phyloP scores from a whole-genome alignment of 2,113 vertebrate species.

The Xenotilapia longispinis region DNA sequence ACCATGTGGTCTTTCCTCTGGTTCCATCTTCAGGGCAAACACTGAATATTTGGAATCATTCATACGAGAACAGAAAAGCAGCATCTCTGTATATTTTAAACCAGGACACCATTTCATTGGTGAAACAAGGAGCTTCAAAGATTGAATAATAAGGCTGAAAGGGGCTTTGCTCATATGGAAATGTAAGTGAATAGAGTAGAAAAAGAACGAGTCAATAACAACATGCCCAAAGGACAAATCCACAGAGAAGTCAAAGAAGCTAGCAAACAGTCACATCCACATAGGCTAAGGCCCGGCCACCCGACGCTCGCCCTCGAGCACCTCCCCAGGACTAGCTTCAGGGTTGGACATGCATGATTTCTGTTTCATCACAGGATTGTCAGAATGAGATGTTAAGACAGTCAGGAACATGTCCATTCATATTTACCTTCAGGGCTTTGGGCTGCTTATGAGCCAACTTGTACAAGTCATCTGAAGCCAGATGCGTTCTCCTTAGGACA shows the following conservation, averaged over 20 bases:
- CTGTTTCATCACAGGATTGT: not conserved
- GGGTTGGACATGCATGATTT: not conserved
- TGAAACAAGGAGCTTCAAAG: not conserved
- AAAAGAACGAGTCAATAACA: not conserved
- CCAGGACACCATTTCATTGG: not conserved
- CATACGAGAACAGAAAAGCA: not conserved
- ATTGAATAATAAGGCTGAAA: not conserved
- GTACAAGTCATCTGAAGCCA: constrained; percentile 92
- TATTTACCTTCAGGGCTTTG: constrained; percentile 82
- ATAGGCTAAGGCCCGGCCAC: not conserved
- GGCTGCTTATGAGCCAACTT: constrained; percentile 83
- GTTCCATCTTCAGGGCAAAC: constrained; percentile 4
- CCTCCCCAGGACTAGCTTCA: not conserved
- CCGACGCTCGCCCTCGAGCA: not conserved
- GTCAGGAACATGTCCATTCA: not conserved
- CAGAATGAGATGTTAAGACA: not conserved
- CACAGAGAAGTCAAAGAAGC: not conserved
- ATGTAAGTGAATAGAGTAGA: not conserved
- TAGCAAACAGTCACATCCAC: not conserved
- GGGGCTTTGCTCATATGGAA: not conserved
- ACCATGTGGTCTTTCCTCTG: not conserved
- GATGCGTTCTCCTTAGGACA: constrained; percentile 82
- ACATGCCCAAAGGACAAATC: not conserved
- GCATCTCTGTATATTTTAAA: not conserved
- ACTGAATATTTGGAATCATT: not conserved